A percentile compares a stretch with the other conserved stretches of the same genome.
Evolutionary conservation across 2,113 vertebrate species (phyloP).

Genomic region (Podarcis cretensis): DNA sequence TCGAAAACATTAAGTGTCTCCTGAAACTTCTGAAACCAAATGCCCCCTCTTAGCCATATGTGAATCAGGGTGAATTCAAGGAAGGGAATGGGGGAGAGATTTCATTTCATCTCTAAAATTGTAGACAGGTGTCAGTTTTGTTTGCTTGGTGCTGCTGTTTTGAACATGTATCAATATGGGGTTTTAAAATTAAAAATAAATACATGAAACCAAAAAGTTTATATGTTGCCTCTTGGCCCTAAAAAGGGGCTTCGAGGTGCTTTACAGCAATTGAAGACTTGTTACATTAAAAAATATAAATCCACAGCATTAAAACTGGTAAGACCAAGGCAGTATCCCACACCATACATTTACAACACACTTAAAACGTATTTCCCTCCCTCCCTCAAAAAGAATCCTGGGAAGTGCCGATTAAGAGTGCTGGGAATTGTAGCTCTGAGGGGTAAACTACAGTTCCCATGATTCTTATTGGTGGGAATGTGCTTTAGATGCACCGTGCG

Average conservation of each 20-base stretch:
- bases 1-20: not conserved
- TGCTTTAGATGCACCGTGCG: too few species aligned
- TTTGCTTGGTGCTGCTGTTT: not conserved
- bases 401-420: too few species aligned
- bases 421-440: too few species aligned
- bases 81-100: not conserved
- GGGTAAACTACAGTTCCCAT: too few species aligned
- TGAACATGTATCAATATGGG: not conserved
- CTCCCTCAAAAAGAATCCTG: too few species aligned
- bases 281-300: not conserved
- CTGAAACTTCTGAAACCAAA: not conserved
- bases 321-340: not conserved
- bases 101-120: not conserved
- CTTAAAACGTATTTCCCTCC: too few species aligned
- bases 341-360: too few species aligned
- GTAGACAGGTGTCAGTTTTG: not conserved
- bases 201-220: not conserved
- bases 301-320: not conserved
- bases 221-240: not conserved
- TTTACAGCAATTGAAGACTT: not conserved
- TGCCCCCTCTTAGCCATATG: not conserved
- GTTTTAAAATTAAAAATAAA: not conserved
- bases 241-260: too few species aligned
- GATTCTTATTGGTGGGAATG: too few species aligned
- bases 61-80: not conserved